These are phyloP conservation scores for Hydropsyche tenuis DNA, from an alignment of 1,140 invertebrate species.

Conservation along the genomic window DNA sequence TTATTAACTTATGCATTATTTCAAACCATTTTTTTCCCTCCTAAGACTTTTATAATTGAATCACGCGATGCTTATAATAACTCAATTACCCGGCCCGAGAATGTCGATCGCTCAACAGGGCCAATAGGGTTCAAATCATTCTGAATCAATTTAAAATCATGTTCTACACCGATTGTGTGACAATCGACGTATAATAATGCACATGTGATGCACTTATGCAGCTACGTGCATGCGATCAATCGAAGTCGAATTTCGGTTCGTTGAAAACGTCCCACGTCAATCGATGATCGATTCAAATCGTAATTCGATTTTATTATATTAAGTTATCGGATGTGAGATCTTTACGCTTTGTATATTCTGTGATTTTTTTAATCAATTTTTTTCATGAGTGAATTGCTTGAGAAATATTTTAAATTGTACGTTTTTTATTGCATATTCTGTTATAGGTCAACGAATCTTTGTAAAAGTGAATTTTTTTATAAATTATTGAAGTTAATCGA, in stretches of 20 bases:
- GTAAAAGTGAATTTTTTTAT: too few species aligned
- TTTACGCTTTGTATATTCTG: background rate
- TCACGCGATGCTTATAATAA: background rate
- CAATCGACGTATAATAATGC: too few species aligned
- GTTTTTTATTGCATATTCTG: too few species aligned
- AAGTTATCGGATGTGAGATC: background rate
- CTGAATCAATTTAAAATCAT: background rate
- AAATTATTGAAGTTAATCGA: too few species aligned
- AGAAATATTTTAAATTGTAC: too few species aligned
- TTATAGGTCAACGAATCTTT: too few species aligned
- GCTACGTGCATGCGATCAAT: too few species aligned
- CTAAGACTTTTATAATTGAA: background rate
- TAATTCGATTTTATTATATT: background rate
- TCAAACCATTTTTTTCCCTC: background rate
- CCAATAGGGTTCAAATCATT: slow-evolving; percentile 13
- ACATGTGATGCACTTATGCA: too few species aligned
- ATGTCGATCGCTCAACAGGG: slow-evolving; percentile 8
- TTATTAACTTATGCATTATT: slow-evolving; percentile 8
- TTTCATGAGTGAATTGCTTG: too few species aligned
- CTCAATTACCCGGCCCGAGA: background rate
- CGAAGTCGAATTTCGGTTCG: too few species aligned
- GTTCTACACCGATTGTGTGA: too few species aligned
- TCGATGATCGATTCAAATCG: slow-evolving; percentile 3
- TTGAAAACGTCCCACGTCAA: slow-evolving; percentile 29
- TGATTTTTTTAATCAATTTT: too few species aligned